Conservation (phyloP, 2,113 vertebrate species). For the Scopus umbretta region DNA sequence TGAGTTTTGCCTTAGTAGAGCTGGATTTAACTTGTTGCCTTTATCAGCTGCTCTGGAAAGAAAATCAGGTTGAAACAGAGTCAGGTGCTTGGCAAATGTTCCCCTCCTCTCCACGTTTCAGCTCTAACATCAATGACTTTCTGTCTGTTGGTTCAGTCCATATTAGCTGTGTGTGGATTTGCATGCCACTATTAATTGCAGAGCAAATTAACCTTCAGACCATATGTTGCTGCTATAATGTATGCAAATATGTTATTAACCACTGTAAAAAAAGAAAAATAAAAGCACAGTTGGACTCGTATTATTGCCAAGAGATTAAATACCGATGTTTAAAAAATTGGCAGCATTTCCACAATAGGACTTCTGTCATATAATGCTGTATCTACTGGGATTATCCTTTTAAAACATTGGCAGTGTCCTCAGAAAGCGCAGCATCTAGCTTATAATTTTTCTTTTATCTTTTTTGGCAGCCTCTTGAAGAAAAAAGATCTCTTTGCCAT, state of each 20-base stretch:
- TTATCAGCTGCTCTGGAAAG: neutral
- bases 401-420: constrained; percentile 40
- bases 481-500: constrained; percentile 13
- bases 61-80: neutral
- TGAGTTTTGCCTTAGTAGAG: neutral
- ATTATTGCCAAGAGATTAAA: constrained; percentile 22
- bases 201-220: neutral
- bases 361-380: neutral
- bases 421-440: neutral
- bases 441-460: neutral
- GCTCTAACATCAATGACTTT: neutral
- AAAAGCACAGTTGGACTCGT: neutral
- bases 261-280: neutral
- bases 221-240: neutral
- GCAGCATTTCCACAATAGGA: neutral
- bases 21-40: neutral
- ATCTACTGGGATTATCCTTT: constrained; percentile 58
- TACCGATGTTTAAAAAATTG: neutral
- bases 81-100: neutral
- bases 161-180: neutral
- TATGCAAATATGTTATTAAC: neutral
- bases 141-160: neutral
- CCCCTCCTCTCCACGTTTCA: neutral
- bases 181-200: neutral
- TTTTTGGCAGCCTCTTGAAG: constrained; percentile 27